phyloP scores from a whole-genome alignment of 1,140 invertebrate genomes.

The Drosophila ironensis region DNA sequence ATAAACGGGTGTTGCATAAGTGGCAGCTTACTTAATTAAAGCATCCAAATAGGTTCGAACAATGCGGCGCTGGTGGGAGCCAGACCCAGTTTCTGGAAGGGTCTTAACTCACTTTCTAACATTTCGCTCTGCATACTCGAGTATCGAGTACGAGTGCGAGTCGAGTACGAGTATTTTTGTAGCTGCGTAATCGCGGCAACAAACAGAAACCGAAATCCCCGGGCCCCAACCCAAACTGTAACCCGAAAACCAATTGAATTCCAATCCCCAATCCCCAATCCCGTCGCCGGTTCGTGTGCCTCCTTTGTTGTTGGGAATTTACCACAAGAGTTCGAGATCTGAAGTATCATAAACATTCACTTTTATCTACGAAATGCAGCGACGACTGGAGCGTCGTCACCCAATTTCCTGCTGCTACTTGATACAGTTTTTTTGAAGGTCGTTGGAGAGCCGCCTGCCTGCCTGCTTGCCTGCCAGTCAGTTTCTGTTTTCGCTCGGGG shows the following conservation, averaged over 20 bases:
- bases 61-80: constrained; percentile 27
- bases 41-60: constrained; percentile 56
- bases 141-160: constrained; percentile 39
- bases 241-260: constrained; percentile 26
- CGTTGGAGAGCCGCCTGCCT: constrained; percentile 47
- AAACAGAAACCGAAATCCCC: constrained; percentile 11
- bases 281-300: constrained; percentile 5
- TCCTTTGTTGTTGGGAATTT: constrained; percentile 47
- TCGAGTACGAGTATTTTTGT: constrained; percentile 35
- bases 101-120: constrained; percentile 64
- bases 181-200: constrained; percentile 66
- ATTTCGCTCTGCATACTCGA: constrained; percentile 35
- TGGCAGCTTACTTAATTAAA: constrained; percentile 62
- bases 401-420: constrained; percentile 74
- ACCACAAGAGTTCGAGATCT: constrained; percentile 55
- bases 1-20: constrained; percentile 49
- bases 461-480: constrained; percentile 15
- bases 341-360: constrained; percentile 78
- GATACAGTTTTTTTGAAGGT: constrained; percentile 71
- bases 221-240: constrained; percentile 21
- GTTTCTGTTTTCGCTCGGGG: constrained; percentile 4
- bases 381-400: constrained; percentile 56
- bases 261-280: constrained; percentile 27
- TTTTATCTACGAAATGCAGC: constrained; percentile 60
- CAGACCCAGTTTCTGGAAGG: constrained; percentile 16